Percentiles rank a stretch among this genome's conserved stretches.
phyloP scores from a whole-genome alignment of 1,140 invertebrate genomes.

The Plodia interpunctella region DNA sequence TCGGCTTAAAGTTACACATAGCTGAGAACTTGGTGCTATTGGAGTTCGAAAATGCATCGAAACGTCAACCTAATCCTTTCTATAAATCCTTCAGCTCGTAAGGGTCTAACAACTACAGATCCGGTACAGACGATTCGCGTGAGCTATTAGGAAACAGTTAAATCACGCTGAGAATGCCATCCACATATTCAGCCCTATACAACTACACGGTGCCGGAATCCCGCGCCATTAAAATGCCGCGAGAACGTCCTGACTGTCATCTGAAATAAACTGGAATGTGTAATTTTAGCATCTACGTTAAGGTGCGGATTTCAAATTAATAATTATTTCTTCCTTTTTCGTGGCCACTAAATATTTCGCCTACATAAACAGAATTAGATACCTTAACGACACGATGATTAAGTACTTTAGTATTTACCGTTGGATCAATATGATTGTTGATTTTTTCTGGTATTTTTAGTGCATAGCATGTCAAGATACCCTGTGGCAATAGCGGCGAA shows the following conservation, averaged over 20 bases:
- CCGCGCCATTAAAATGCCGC: constrained; percentile 45
- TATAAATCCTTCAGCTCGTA: neutral
- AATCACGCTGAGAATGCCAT: constrained; percentile 2
- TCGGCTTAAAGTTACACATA: no score
- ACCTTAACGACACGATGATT: no score
- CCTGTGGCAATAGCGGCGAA: no score
- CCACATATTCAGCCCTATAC: constrained; percentile 11
- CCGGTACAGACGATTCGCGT: neutral
- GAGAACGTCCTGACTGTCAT: constrained; percentile 30
- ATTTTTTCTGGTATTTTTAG: no score
- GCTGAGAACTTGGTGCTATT: no score
- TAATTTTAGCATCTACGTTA: constrained; percentile 38
- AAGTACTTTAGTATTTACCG: no score
- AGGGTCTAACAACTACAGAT: neutral
- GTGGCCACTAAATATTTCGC: no score
- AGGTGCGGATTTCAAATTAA: neutral
- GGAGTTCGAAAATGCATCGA: neutral
- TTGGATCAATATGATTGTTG: no score
- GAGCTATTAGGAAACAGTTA: constrained; percentile 4
- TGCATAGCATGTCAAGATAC: no score
- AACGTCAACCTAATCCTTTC: neutral
- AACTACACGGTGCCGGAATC: constrained; percentile 17
- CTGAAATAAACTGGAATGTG: constrained; percentile 55
- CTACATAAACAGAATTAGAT: no score
- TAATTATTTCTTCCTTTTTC: no score